These are phyloP conservation scores for Eudyptes chrysolophus DNA, from an alignment of 2,113 vertebrate species.

Conservation along the genomic window DNA sequence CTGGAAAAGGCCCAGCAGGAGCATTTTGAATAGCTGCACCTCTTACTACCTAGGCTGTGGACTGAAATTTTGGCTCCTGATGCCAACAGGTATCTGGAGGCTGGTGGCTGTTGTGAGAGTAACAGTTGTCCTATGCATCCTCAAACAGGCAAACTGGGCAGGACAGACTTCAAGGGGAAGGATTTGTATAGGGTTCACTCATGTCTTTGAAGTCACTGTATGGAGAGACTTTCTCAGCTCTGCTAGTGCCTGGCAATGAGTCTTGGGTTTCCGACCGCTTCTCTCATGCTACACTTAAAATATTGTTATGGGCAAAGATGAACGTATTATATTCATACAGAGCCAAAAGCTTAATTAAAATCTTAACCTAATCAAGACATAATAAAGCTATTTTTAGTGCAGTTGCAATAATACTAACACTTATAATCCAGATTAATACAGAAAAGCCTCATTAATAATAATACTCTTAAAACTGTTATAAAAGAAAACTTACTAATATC, in stretches of 20 bases:
- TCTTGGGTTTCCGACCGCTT: neutral
- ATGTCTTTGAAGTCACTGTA: neutral
- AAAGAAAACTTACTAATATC: neutral
- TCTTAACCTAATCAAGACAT: neutral
- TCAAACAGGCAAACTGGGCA: neutral
- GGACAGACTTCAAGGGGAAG: neutral
- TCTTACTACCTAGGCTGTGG: neutral
- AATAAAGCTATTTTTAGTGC: neutral
- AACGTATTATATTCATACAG: neutral
- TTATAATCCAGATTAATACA: neutral
- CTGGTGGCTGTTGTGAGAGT: neutral
- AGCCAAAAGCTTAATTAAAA: neutral
- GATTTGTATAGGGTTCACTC: neutral
- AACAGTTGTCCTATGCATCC: neutral
- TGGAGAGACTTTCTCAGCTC: neutral
- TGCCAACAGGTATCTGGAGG: neutral
- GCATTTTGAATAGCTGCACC: neutral
- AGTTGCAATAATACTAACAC: neutral
- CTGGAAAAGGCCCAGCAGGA: neutral
- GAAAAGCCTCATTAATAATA: neutral
- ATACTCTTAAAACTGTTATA: neutral
- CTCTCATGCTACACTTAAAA: neutral
- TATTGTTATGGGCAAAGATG: neutral
- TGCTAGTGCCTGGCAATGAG: neutral
- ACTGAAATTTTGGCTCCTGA: neutral